Evolutionary conservation across 2,113 vertebrate genomes (phyloP).

Genomic region (Pagrus major): DNA sequence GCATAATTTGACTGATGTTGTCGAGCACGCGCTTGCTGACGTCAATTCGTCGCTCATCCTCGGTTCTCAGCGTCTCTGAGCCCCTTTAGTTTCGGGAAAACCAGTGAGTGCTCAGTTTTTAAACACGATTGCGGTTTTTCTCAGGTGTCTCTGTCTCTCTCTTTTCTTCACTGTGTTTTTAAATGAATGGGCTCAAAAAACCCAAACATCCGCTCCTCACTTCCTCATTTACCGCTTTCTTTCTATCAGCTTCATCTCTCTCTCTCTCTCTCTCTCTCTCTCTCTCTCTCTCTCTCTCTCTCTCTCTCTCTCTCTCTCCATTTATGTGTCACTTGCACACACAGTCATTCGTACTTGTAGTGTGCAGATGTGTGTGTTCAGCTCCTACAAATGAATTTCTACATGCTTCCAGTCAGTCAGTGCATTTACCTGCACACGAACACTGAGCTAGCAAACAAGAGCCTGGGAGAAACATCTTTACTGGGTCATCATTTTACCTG

Average conservation of each 20-base stretch:
- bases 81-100: conserved; percentile 86
- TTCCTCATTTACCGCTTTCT: conserved; percentile 85
- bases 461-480: not conserved
- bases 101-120: conserved; percentile 73
- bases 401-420: conserved; percentile 16
- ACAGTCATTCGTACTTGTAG: not conserved
- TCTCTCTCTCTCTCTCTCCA: conserved; percentile 18
- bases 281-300: conserved; percentile 47
- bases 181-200: conserved; percentile 86
- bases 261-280: conserved; percentile 39
- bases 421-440: conserved; percentile 16
- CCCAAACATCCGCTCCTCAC: conserved; percentile 86
- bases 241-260: conserved; percentile 64
- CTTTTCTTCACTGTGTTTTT: conserved; percentile 77
- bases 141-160: conserved; percentile 83
- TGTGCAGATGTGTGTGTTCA: conserved; percentile 17
- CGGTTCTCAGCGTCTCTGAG: conserved; percentile 79
- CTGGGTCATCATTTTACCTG: not conserved
- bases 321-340: conserved; percentile 29
- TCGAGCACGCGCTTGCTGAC: conserved; percentile 63
- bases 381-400: conserved; percentile 4
- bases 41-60: conserved; percentile 83
- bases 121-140: conserved; percentile 81
- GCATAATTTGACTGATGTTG: conserved; percentile 47
- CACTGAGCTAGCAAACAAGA: too few species aligned